Conservation (phyloP, 35 echinoderm and acorn worm genomes). For the Strongylocentrotus purpuratus region DNA sequence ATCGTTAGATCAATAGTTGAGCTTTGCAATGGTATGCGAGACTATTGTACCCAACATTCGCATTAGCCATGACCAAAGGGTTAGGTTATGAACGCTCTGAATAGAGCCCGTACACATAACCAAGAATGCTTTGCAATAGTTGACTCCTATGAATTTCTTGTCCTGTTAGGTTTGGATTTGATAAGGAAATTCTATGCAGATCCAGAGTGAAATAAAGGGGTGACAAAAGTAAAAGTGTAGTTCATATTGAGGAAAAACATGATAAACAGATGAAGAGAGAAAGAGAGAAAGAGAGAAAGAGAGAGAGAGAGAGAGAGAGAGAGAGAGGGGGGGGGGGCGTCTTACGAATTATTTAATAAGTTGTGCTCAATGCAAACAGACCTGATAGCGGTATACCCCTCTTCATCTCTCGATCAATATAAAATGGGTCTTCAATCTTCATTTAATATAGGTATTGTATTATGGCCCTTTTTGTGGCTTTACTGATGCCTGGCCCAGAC, state of each 20-base stretch:
- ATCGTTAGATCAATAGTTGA: neutral
- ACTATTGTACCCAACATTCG: neutral
- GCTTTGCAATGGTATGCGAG: neutral
- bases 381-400: neutral
- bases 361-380: neutral
- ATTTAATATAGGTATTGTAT: neutral
- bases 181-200: too few species aligned
- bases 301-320: neutral
- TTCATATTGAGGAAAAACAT: too few species aligned
- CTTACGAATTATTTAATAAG: neutral
- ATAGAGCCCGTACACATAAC: neutral
- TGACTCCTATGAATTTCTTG: neutral
- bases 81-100: neutral
- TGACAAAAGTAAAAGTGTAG: too few species aligned
- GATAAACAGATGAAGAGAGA: too few species aligned
- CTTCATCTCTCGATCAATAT: neutral
- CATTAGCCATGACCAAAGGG: neutral
- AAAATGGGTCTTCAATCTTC: neutral
- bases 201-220: too few species aligned
- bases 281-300: neutral
- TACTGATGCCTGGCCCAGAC: neutral
- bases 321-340: neutral
- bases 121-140: neutral
- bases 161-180: too few species aligned
- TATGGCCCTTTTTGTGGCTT: neutral